phyloP scores from a whole-genome alignment of 2,888 invertebrate genomes.

The Perizoma flavofasciatum region DNA sequence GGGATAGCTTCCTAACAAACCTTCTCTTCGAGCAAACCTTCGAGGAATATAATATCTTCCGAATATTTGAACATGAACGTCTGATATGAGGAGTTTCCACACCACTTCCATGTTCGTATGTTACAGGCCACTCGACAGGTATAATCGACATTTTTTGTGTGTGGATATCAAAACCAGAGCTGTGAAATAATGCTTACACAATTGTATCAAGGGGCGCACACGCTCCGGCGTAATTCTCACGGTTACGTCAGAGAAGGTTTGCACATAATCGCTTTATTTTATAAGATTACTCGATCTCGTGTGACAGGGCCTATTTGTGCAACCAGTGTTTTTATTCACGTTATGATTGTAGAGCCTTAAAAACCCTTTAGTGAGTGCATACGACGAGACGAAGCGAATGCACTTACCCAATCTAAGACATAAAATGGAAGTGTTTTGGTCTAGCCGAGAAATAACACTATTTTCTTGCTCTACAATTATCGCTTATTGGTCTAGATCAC shows the following conservation, averaged over 20 bases:
- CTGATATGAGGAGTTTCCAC: slow-evolving; percentile 2
- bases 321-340: slow-evolving; percentile 2
- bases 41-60: too few relatives aligned
- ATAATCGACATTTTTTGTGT: slow-evolving; percentile 17
- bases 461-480: too few relatives aligned
- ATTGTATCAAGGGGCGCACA: slow-evolving; percentile 15
- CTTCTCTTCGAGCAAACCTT: too few relatives aligned
- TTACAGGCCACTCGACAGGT: neutral
- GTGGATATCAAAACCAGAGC: slow-evolving; percentile 27
- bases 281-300: slow-evolving; percentile 17
- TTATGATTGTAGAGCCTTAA: neutral
- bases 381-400: too few relatives aligned
- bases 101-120: slow-evolving; percentile 1
- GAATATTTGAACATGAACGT: too few relatives aligned
- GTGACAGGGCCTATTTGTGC: slow-evolving; percentile 19
- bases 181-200: slow-evolving; percentile 30
- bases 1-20: too few relatives aligned
- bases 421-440: too few relatives aligned
- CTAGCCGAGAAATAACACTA: too few relatives aligned
- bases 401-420: too few relatives aligned
- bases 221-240: slow-evolving; percentile 16
- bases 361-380: too few relatives aligned
- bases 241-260: slow-evolving; percentile 23
- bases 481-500: too few relatives aligned
- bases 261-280: slow-evolving; percentile 11